Evolutionary conservation across 2,113 vertebrate genomes (phyloP).

Genomic region (Notiomystis cincta): DNA sequence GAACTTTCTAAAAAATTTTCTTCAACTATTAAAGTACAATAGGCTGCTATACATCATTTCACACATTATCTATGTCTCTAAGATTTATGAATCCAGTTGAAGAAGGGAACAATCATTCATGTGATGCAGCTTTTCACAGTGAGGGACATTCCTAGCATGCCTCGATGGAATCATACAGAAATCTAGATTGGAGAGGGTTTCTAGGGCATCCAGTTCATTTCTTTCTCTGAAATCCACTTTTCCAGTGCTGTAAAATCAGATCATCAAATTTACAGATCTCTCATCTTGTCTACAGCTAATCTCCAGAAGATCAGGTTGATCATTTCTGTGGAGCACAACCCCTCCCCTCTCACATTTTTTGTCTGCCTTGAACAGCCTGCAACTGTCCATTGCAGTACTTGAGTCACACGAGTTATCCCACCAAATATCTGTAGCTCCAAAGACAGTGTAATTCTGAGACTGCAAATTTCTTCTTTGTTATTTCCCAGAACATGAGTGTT

Average conservation of each 20-base stretch:
- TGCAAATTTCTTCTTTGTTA: background rate
- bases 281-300: background rate
- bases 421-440: background rate
- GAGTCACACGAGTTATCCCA: background rate
- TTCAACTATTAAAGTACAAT: background rate
- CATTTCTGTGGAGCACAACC: background rate
- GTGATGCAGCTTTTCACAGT: background rate
- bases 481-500: background rate
- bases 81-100: background rate
- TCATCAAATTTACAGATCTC: background rate
- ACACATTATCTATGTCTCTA: background rate
- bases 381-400: background rate
- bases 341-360: background rate
- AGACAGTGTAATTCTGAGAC: background rate
- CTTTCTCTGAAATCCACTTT: background rate
- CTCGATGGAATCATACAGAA: background rate
- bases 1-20: background rate
- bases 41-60: background rate
- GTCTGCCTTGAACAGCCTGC: background rate
- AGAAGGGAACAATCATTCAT: background rate
- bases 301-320: background rate
- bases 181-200: background rate
- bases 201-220: background rate
- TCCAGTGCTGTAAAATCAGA: background rate
- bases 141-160: background rate